Base-by-base conservation (phyloP, 2,113 vertebrate genomes). In the Dicerorhinus sumatrensis region DNA sequence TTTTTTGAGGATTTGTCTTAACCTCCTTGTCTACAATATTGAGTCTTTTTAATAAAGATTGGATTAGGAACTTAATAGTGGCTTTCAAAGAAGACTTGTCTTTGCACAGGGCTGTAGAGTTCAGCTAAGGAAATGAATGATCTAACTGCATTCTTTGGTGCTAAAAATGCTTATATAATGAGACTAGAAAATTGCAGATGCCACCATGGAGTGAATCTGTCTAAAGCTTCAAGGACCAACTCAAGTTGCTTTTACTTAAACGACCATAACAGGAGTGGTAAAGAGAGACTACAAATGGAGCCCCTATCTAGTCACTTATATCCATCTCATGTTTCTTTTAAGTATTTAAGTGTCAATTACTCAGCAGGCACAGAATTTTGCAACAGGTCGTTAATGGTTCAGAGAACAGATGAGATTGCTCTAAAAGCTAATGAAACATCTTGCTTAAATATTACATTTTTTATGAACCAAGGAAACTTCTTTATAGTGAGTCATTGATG, bases 11-110 rank as follows among this genome's bases (percentile, higher is more conserved):
- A 94, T 92, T 91, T 97, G 70, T 95, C 70, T 90, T 97, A 96
- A 94, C 90, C 36, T 92, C 31, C 70, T 96, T 89, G 70, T 96
- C 84, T 98, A 58, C 54, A 94, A 31, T 80, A 69, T 75, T 95
- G 83, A 98, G 79, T 89, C 83, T 95, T 97, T 97, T 98, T 97
- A 98, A 98, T 98, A 97, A 98, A 98, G 86, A 95, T 96, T 96
- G 98, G 97, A 97, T 97, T 96, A 97, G 85, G 89, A 89, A 97
- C 67, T 92, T 94, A 97, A 96, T 93, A 94, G 65, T 88, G 36
- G 63, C 94, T 97, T 97, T 97, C 95, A 94, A 86, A 97, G 67
- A 95, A 84, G 91, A 76, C 75, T 88, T 97, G 75, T 94, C 94
- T 92, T 96, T 96, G 89, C 75, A 81, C 86, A 83, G 82, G 48